Conservation (phyloP, 1,140 invertebrate genomes). For the Leptinotarsa lineolata region DNA sequence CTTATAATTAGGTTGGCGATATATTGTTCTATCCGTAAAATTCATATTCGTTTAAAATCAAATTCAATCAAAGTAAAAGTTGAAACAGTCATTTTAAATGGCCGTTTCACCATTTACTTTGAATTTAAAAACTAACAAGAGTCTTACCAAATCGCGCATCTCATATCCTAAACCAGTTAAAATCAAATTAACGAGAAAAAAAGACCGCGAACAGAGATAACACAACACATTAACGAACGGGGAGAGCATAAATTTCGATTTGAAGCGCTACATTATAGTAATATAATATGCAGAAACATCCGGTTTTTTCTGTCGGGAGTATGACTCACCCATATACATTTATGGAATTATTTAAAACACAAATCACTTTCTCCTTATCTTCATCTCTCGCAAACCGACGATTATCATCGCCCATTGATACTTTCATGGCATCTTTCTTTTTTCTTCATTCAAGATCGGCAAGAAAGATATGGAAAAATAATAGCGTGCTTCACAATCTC, state of each 20-base stretch:
- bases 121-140: too few species aligned
- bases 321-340: slow-evolving; percentile 6
- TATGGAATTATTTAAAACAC: background rate
- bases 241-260: background rate
- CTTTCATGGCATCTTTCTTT: background rate
- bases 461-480: background rate
- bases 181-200: background rate
- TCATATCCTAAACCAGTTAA: background rate
- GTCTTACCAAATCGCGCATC: background rate
- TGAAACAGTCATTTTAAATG: too few species aligned
- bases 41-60: too few species aligned
- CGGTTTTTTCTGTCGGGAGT: background rate
- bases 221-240: background rate
- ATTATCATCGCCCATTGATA: slow-evolving; percentile 5
- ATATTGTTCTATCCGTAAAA: too few species aligned
- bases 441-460: background rate
- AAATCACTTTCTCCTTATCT: slow-evolving; percentile 6
- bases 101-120: too few species aligned
- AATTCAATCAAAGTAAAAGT: too few species aligned
- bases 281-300: slow-evolving; percentile 6
- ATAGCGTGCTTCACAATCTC: background rate
- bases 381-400: background rate
- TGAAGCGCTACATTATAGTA: background rate
- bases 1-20: too few species aligned
- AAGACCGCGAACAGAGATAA: background rate